Percentiles rank a stretch among this genome's conserved stretches.
Conservation (phyloP, 2,113 vertebrate genomes). For the Melospiza georgiana region DNA sequence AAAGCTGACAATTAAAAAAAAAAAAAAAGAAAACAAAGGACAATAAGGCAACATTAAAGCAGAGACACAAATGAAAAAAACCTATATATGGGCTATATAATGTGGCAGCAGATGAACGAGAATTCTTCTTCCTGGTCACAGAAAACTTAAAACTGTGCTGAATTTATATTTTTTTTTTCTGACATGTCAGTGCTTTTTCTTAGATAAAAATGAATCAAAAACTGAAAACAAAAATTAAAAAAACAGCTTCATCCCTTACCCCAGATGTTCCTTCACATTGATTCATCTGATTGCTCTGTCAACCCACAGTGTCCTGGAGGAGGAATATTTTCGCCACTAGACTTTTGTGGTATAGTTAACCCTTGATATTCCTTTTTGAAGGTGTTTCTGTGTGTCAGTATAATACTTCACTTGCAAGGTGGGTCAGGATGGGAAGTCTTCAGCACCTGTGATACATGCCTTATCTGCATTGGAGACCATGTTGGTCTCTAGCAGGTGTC, state of each 20-base stretch:
- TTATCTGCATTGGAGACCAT: background rate
- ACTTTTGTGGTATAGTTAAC: background rate
- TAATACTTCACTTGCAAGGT: background rate
- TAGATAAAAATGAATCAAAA: background rate
- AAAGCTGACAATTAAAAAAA: background rate
- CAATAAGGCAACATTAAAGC: background rate
- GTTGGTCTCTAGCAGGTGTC: background rate
- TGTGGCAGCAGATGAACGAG: background rate
- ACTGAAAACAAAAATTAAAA: background rate
- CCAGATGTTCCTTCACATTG: background rate
- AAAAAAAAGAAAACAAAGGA: no score
- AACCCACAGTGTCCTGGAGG: background rate
- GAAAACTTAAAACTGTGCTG: background rate
- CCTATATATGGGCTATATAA: fast-evolving
- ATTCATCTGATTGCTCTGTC: background rate
- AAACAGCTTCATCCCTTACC: background rate
- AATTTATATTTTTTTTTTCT: background rate
- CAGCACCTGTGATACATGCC: background rate
- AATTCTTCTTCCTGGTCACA: background rate
- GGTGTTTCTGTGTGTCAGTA: background rate
- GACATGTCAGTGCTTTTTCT: background rate
- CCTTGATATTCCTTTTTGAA: background rate
- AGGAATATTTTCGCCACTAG: background rate
- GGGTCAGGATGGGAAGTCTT: background rate
- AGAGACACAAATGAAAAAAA: background rate